phyloP scores from a whole-genome alignment of 2,113 vertebrate genomes.

The Anoplopoma fimbria region DNA sequence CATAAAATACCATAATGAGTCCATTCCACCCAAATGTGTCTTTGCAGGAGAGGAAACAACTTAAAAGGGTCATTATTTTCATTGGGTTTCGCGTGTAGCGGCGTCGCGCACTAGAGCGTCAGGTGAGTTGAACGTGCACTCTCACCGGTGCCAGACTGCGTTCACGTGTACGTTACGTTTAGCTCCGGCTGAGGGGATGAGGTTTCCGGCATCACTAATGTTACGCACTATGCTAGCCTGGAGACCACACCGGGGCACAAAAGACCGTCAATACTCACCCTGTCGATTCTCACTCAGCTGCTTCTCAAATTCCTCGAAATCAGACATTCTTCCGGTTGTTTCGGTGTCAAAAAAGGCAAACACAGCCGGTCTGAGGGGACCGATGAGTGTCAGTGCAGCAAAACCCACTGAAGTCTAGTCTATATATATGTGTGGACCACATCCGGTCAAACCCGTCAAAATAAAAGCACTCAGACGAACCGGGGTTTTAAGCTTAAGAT shows the following conservation, averaged over 20 bases:
- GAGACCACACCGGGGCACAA: constrained; percentile 8
- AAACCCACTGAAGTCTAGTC: background rate
- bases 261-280: constrained; percentile 63
- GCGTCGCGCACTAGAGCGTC: background rate
- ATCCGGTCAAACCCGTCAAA: constrained; percentile 43
- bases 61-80: background rate
- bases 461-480: background rate
- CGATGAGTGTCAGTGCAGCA: constrained; percentile 27
- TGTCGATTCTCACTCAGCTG: constrained; percentile 84
- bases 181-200: background rate
- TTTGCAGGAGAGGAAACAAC: background rate
- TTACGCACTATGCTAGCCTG: constrained; percentile 38
- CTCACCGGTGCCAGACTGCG: constrained; percentile 20
- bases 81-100: background rate
- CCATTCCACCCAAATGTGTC: accelerated
- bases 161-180: background rate
- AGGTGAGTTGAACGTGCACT: background rate
- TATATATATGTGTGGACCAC: background rate
- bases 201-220: too few species aligned
- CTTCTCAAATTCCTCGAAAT: constrained; percentile 87
- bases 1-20: accelerated
- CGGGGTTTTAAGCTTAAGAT: background rate
- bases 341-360: too few species aligned
- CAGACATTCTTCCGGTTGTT: constrained; percentile 68
- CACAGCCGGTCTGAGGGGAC: background rate